Evolutionary conservation across 2,888 invertebrate species (phyloP).

Genomic region (Plemyria rubiginata): DNA sequence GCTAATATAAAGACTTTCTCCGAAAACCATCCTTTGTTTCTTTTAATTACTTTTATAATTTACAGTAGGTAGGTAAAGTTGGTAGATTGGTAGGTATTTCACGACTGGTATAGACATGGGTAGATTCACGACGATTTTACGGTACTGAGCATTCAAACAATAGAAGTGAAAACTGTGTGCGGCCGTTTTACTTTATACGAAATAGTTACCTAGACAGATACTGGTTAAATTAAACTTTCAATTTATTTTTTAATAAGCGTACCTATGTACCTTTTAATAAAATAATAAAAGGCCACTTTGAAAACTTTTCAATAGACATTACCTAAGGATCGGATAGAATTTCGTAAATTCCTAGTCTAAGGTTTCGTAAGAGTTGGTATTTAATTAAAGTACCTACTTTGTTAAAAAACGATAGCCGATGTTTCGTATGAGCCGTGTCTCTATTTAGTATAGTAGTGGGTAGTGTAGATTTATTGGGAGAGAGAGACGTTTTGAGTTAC

Average conservation of each 20-base stretch:
- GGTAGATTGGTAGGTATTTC: slow-evolving; percentile 18
- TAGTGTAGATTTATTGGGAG: too few relatives aligned
- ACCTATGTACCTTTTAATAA: too few relatives aligned
- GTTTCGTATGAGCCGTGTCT: too few relatives aligned
- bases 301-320: too few relatives aligned
- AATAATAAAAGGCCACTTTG: too few relatives aligned
- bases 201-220: slow-evolving; percentile 62
- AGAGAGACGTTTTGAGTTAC: too few relatives aligned
- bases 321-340: too few relatives aligned
- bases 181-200: slow-evolving; percentile 61
- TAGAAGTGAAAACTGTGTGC: slow-evolving; percentile 75
- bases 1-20: slow-evolving; percentile 27
- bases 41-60: slow-evolving; percentile 32
- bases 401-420: too few relatives aligned
- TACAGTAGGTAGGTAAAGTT: not conserved
- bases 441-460: too few relatives aligned
- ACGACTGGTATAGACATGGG: slow-evolving; percentile 36
- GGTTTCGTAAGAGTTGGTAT: too few relatives aligned
- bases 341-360: too few relatives aligned
- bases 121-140: slow-evolving; percentile 62
- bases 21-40: slow-evolving; percentile 27
- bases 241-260: slow-evolving; percentile 50
- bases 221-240: slow-evolving; percentile 60
- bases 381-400: too few relatives aligned
- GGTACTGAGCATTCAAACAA: slow-evolving; percentile 72